Conservation (phyloP, 2,113 vertebrate genomes). For the Dromaius novaehollandiae region DNA sequence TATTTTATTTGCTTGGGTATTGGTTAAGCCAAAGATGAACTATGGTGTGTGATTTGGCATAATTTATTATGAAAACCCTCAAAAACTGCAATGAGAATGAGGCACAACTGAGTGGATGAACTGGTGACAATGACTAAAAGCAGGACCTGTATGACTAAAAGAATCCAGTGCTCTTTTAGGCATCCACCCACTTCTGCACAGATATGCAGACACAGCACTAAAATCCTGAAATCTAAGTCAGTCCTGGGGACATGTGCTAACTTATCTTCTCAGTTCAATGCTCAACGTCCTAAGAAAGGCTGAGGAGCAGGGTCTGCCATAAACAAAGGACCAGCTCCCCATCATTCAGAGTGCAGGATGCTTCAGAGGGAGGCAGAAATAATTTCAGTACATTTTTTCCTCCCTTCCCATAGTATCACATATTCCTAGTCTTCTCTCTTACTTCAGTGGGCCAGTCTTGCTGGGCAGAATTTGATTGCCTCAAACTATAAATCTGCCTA, state of each 20-base stretch:
- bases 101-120: not conserved
- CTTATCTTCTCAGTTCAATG: not conserved
- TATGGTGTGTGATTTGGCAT: not conserved
- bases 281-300: accelerated
- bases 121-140: not conserved
- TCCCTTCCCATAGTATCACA: not conserved
- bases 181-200: not conserved
- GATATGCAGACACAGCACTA: not conserved
- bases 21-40: not conserved
- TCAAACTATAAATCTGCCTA: not conserved
- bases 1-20: not conserved
- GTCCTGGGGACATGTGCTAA: not conserved
- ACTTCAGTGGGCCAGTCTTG: not conserved
- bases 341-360: not conserved
- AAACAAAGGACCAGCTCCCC: not conserved
- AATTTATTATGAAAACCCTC: not conserved
- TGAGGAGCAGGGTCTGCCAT: not conserved
- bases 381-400: not conserved
- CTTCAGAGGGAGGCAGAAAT: not conserved
- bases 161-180: not conserved
- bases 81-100: not conserved
- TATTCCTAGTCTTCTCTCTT: not conserved
- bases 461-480: not conserved
- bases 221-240: not conserved
- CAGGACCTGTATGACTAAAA: not conserved